Percentiles rank a stretch among this genome's conserved stretches.
Evolutionary conservation across 2,113 vertebrate genomes (phyloP).

Genomic region (Chrysemys picta): DNA sequence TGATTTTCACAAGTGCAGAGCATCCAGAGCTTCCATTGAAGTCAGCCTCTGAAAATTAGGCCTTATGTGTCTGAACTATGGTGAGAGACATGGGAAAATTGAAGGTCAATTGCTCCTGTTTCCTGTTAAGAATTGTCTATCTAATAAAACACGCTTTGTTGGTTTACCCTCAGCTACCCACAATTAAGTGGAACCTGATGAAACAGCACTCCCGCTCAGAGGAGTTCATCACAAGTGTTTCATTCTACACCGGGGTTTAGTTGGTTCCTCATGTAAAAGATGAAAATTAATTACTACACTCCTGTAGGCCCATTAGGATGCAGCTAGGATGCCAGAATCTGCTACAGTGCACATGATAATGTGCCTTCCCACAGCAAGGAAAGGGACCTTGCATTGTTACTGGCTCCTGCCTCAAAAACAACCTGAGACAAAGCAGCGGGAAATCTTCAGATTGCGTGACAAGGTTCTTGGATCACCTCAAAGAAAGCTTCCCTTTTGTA

Average conservation of each 20-base stretch:
- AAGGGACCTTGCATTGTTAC: conserved; percentile 37
- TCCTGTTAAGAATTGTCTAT: conserved; percentile 50
- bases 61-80: conserved; percentile 33
- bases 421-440: conserved; percentile 73
- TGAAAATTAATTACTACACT: conserved; percentile 47
- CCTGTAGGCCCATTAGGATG: conserved; percentile 59
- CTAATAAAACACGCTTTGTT: conserved; percentile 61
- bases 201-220: conserved; percentile 65
- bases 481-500: conserved; percentile 65
- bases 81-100: conserved; percentile 44
- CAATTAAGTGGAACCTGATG: conserved; percentile 65
- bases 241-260: neutral
- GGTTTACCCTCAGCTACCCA: conserved; percentile 63
- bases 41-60: conserved; percentile 43
- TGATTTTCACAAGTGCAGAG: conserved; percentile 33
- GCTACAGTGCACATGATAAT: conserved; percentile 53
- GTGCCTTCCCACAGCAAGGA: conserved; percentile 68
- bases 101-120: conserved; percentile 50
- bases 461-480: conserved; percentile 73
- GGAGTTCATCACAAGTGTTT: conserved; percentile 64
- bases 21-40: conserved; percentile 32
- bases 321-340: conserved; percentile 35
- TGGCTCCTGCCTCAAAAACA: conserved; percentile 74
- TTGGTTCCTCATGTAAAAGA: conserved; percentile 46
- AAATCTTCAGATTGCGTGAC: conserved; percentile 71